Conservation (phyloP, 1,140 invertebrate genomes). For the Chironomus striatipennis region DNA sequence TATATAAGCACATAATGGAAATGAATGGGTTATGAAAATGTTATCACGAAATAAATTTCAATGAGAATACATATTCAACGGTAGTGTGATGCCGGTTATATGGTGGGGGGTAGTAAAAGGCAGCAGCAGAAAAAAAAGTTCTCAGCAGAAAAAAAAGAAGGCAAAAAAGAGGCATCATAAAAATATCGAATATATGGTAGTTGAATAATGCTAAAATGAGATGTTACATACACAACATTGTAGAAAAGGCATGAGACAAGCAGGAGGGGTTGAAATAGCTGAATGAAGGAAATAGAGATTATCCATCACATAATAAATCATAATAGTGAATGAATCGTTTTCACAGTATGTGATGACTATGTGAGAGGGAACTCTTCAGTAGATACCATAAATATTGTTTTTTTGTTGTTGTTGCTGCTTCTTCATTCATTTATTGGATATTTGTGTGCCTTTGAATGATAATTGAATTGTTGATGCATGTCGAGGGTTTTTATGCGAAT, state of each 20-base stretch:
- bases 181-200: too few species aligned
- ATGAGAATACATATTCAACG: background rate
- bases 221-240: too few species aligned
- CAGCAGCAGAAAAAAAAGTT: too few species aligned
- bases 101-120: background rate
- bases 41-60: constrained; percentile 10
- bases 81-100: background rate
- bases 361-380: background rate
- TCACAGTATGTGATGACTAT: background rate
- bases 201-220: too few species aligned
- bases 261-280: too few species aligned
- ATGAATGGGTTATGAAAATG: background rate
- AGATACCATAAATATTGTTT: background rate
- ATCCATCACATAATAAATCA: constrained; percentile 24
- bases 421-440: too few species aligned
- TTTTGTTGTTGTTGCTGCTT: background rate
- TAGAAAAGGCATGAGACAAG: too few species aligned
- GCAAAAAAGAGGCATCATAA: too few species aligned
- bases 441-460: too few species aligned
- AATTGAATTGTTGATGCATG: too few species aligned
- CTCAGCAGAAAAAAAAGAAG: too few species aligned
- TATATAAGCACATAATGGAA: background rate
- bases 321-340: background rate
- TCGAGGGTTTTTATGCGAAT: too few species aligned
- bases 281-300: constrained; percentile 15